A percentile compares a stretch with the other conserved stretches of the same genome.
Evolutionary conservation across 1,140 invertebrate genomes (phyloP).

Genomic region (Orius insidiosus): DNA sequence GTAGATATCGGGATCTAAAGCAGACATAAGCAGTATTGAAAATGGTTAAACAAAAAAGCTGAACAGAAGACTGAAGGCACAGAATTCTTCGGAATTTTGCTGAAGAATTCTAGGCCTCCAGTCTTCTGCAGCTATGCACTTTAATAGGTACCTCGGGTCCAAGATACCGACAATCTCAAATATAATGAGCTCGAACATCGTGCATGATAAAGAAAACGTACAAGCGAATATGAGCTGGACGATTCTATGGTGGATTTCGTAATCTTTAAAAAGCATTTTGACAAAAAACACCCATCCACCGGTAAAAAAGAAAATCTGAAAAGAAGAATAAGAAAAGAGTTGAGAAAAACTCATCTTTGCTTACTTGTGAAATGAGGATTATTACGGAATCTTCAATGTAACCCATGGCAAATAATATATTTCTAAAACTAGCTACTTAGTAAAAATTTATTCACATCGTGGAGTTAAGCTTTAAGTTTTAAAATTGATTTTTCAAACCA

Average conservation of each 20-base stretch:
- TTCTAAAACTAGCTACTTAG: too few relatives aligned
- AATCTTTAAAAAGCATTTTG: constrained; percentile 93
- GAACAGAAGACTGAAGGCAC: too few relatives aligned
- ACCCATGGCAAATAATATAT: constrained; percentile 4
- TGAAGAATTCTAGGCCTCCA: too few relatives aligned
- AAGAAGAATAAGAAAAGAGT: constrained; percentile 23
- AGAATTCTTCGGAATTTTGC: too few relatives aligned
- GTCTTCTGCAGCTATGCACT: too few relatives aligned
- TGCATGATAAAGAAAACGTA: constrained; percentile 94
- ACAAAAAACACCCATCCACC: constrained; percentile 98
- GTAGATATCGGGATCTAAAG: constrained; percentile 85
- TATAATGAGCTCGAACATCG: constrained; percentile 99
- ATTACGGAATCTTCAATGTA: constrained; percentile 13
- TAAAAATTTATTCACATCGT: too few relatives aligned
- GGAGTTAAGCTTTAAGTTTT: neutral
- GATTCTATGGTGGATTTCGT: constrained; percentile 88
- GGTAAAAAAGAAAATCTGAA: constrained; percentile 82
- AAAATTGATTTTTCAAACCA: too few relatives aligned
- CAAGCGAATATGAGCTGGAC: constrained; percentile 94
- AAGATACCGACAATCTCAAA: constrained; percentile 96
- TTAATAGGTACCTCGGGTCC: constrained; percentile 54
- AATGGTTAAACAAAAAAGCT: too few relatives aligned
- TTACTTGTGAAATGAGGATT: constrained; percentile 12
- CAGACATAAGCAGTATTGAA: too few relatives aligned
- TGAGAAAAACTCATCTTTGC: constrained; percentile 10